These are phyloP conservation scores for Kryptolebias ocellatus DNA, from an alignment of 2,797 vertebrate species.

Conservation along the genomic window DNA sequence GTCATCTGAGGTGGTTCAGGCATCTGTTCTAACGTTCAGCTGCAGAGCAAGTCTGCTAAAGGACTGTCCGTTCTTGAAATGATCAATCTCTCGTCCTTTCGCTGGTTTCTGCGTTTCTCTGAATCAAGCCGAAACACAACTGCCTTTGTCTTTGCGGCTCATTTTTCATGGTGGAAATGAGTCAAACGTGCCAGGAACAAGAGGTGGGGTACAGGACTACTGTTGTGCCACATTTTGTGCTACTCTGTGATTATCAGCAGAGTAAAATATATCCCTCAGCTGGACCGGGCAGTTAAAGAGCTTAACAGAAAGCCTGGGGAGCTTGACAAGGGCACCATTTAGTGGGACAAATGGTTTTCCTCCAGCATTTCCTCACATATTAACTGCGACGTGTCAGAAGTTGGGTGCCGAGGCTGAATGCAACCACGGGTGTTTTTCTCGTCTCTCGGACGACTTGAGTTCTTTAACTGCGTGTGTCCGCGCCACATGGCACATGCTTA, in stretches of 20 bases:
- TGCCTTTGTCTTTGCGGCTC: constrained; percentile 2
- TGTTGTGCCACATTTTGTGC: constrained; percentile 27
- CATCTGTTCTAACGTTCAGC: constrained; percentile 52
- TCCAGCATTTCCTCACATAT: constrained; percentile 68
- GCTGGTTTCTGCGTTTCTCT: neutral
- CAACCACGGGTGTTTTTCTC: constrained; percentile 54
- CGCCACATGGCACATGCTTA: constrained; percentile 35
- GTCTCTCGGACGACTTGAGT: constrained; percentile 48
- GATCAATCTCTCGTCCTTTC: constrained; percentile 14
- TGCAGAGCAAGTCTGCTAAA: neutral
- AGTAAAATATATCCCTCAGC: constrained; percentile 68
- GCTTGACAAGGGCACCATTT: constrained; percentile 73
- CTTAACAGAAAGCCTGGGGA: constrained; percentile 59
- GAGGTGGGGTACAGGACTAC: constrained; percentile 27
- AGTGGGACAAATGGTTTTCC: constrained; percentile 76
- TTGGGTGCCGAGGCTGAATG: constrained; percentile 50
- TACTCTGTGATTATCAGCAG: constrained; percentile 68
- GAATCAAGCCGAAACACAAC: constrained; percentile 1
- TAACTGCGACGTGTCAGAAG: constrained; percentile 68
- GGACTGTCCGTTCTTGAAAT: constrained; percentile 14
- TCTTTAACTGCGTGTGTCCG: constrained; percentile 26
- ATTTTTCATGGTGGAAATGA: constrained; percentile 32
- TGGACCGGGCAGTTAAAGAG: constrained; percentile 65
- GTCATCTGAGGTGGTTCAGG: too few relatives aligned
- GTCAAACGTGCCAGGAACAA: constrained; percentile 42